Percentiles rank a stretch among this genome's conserved stretches.
phyloP scores from a whole-genome alignment of 2,113 vertebrate genomes.

The Pituophis catenifer region DNA sequence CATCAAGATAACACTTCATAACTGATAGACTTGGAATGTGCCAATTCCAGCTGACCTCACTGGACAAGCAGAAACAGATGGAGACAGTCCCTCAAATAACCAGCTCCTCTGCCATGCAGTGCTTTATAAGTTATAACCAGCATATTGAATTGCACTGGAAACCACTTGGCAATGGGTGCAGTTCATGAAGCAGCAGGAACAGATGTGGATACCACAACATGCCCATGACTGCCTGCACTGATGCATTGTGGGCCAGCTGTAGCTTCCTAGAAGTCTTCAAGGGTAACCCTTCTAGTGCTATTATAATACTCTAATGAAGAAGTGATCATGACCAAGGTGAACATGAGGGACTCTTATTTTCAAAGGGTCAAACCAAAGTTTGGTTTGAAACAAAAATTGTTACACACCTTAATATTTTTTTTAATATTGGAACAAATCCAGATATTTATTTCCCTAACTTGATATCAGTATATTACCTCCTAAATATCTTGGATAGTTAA shows the following conservation, averaged over 20 bases:
- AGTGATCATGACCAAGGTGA: not conserved
- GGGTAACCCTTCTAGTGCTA: not conserved
- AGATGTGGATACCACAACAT: not conserved
- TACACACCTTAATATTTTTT: not conserved
- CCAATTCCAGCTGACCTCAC: not conserved
- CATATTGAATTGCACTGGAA: not conserved
- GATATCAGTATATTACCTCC: not conserved
- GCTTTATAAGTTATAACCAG: not conserved
- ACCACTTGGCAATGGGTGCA: not conserved
- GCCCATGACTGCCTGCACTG: not conserved
- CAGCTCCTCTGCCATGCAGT: not conserved
- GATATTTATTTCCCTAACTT: not conserved
- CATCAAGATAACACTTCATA: not conserved
- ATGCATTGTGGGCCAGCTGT: not conserved
- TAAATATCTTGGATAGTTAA: not conserved
- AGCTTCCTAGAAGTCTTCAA: not conserved
- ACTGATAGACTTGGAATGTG: not conserved
- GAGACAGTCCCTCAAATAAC: not conserved
- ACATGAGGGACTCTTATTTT: not conserved
- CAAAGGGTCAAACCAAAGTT: not conserved
- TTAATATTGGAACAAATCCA: not conserved
- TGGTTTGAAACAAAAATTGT: not conserved
- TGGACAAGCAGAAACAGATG: not conserved
- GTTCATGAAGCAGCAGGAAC: not conserved
- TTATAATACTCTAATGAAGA: not conserved